Evolutionary conservation across 2,113 vertebrate species (phyloP).

Genomic region (Salminus brasiliensis): DNA sequence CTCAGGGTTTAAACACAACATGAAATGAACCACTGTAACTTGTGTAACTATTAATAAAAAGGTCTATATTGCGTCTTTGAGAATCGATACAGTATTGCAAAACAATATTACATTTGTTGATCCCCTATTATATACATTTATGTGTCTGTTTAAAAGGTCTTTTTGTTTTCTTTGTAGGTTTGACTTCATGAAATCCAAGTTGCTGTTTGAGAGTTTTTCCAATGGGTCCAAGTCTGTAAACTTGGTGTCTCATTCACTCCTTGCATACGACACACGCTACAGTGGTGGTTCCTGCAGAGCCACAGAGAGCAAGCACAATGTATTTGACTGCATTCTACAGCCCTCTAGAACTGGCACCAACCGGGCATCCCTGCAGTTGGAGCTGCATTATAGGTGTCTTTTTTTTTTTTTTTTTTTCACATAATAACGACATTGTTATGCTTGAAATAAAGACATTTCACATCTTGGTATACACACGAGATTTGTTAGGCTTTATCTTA

Average conservation of each 20-base stretch:
- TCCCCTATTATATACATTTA: not conserved
- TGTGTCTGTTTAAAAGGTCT: not conserved
- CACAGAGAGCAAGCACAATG: constrained; percentile 72
- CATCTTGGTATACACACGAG: not conserved
- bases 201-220: constrained; percentile 95
- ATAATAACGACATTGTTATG: not conserved
- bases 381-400: constrained; percentile 90
- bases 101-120: too few relatives aligned
- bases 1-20: too few relatives aligned
- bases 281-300: constrained; percentile 60
- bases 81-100: too few relatives aligned
- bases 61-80: too few relatives aligned
- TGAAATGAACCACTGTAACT: too few relatives aligned
- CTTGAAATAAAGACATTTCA: not conserved
- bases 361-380: constrained; percentile 89
- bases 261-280: constrained; percentile 92
- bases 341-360: constrained; percentile 85
- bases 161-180: constrained; percentile 77
- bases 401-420: too few relatives aligned
- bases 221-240: constrained; percentile 92
- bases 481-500: not conserved
- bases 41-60: too few relatives aligned
- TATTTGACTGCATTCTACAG: constrained; percentile 93
- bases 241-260: constrained; percentile 95
- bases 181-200: constrained; percentile 97